Base-by-base conservation (phyloP, 1,140 invertebrate genomes). In the Trichoplusia ni region DNA sequence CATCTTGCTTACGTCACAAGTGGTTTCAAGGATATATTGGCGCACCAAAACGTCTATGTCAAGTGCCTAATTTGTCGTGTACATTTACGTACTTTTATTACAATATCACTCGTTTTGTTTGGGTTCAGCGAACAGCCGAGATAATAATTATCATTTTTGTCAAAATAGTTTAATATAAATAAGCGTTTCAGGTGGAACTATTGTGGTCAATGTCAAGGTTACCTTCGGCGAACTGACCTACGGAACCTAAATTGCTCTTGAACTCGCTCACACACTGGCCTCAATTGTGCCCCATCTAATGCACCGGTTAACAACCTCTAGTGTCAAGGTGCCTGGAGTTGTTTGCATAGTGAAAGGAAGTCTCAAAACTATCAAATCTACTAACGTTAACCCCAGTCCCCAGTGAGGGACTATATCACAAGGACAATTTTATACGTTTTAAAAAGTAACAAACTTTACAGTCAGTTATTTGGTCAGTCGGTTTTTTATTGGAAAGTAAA, bases 231-330 rank as follows among this genome's bases (percentile, higher is more conserved):
- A 83, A 90, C 87, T 90, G 87, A 90, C 87, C 87, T 90, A 90
- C 83, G 84, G 87, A 85, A 90, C 87, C 84, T 87, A 90, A 90
- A 90, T 90, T 90, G 86, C 77, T 90, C 87, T 89, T 87, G 87
- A 90, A 86, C 87, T 86, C 82, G 84, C 81, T 86, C 84, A 84
- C 86, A 87, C 83, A 85, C 77, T 89, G 86, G 87, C 84, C 87
- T 89, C 87, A 90, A 90, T 90, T 90, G 86, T 81, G 81, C 74
- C 73, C 82, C 80, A 82, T 84, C 80, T 83, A 86, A 86, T 86
- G 87, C 82, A 79, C 75, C 84, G 87, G 87, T 90, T 89, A 90
- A 82, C 87, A 90, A 90, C 87, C 87, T 90, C 82, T 85, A 79
- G 74, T 86, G 73, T 80, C 86, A 89, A 90, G 86, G 86, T 90